Evolutionary conservation across 2,888 invertebrate species (phyloP), one percentile per base, ranked within the genome.

Genomic region (Limnephilus marmoratus): DNA sequence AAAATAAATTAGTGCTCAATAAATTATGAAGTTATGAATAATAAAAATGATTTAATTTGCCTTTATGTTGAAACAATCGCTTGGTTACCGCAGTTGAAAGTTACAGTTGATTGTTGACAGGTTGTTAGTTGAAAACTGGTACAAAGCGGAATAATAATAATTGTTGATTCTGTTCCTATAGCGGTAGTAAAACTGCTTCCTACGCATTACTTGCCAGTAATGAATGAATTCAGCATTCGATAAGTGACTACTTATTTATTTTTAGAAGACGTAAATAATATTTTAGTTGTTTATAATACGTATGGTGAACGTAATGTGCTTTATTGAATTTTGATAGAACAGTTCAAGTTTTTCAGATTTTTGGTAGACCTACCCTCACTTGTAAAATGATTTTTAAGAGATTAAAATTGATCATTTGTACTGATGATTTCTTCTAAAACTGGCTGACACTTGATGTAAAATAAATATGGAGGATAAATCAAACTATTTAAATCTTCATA

Each of bases 101-200:
- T 82, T 34, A 13, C 82, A 34, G 82, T 82, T 34, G 82, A 31
- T 34, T 34, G 82, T 34, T 82, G 82, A 82, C 82, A 82, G 82
- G 82, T 82, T 34, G 82, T 82, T 82, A 82, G 5, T 68, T 68
- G 34, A 34, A 82, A 82, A 82, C 82, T 34, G 82, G 82, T 82
- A 82, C 31, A 34, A 29, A 82, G 34, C 31, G 82, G 15, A 34
- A 34, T 82, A 82, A 34, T 68, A 68, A 68, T 68, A 82, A 82
- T 82, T 82, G 82, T 82, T 82, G 34, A 34, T 82, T 82, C 31
- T 31, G 82, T 34, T 82, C 18, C 34, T 31, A 82, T 82, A 15
- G 82, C 18, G 34, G 34, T 34, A 34, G 34, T 31, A 82, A 82
- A 15, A 82, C 82, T 7, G 34, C 34, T 82, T 82, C 68, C 68